phyloP scores from a whole-genome alignment of 2,797 vertebrate species.

The Lacerta viridis region DNA sequence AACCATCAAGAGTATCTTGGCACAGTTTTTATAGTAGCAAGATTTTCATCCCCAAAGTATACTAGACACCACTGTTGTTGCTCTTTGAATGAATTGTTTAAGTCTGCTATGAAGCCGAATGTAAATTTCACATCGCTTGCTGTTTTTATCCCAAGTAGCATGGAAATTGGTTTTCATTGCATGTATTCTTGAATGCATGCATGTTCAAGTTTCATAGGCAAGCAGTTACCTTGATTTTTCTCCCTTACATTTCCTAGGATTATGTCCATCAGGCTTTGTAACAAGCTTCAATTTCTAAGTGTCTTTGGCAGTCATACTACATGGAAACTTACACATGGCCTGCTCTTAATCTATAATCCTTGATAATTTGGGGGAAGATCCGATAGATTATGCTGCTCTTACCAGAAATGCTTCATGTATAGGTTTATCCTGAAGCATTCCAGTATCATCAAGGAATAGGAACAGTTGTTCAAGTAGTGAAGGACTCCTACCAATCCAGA shows the following conservation, averaged over 20 bases:
- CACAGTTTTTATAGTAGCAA: neutral
- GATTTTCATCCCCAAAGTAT: neutral
- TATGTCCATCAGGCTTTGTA: neutral
- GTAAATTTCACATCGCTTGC: neutral
- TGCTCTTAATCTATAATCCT: neutral
- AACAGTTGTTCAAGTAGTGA: neutral
- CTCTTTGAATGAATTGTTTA: neutral
- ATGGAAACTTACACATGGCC: neutral
- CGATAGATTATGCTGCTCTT: neutral
- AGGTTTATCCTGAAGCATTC: neutral
- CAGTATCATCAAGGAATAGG: neutral
- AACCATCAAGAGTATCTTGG: neutral
- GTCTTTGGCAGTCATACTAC: neutral
- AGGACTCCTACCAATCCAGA: neutral
- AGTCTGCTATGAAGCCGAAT: neutral
- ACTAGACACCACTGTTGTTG: neutral
- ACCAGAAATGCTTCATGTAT: neutral
- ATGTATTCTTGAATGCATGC: neutral
- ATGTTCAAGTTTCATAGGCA: neutral
- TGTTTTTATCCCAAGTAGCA: neutral
- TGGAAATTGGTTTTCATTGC: neutral
- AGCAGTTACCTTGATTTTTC: neutral
- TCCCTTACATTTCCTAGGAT: neutral
- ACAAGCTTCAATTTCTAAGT: neutral
- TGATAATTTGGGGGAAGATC: neutral